Percentiles rank a stretch among this genome's conserved stretches.
Evolutionary conservation across 2,797 vertebrate genomes (phyloP).

Genomic region (Kryptolebias ocellatus): DNA sequence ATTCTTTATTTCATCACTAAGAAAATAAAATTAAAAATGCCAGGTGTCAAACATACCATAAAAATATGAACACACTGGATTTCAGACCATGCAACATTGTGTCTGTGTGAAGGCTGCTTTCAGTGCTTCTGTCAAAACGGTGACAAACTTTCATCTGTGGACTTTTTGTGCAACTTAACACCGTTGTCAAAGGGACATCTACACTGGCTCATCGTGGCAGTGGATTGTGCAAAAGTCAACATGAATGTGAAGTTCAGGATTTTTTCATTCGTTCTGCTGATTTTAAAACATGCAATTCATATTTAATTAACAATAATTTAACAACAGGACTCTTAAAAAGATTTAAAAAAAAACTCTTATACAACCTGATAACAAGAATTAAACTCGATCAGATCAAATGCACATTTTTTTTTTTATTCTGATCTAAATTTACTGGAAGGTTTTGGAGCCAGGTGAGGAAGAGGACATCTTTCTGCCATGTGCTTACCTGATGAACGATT

Average conservation of each 20-base stretch:
- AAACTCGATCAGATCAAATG: not conserved
- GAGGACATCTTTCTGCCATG: conserved; percentile 5
- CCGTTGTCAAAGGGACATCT: not conserved
- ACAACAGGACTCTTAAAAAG: no score
- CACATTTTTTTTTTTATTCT: not conserved
- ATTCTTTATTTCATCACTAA: conserved; percentile 25
- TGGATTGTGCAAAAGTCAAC: conserved; percentile 1
- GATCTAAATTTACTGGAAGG: conserved; percentile 11
- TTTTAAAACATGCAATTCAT: not conserved
- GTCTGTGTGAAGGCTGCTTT: conserved; percentile 31
- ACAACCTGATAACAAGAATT: no score
- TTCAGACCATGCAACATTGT: conserved; percentile 49
- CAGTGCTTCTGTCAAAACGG: not conserved
- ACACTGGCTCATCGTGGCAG: not conserved
- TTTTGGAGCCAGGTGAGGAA: not conserved
- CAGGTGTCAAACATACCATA: conserved; percentile 21
- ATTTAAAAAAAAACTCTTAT: no score
- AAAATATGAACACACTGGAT: conserved; percentile 23
- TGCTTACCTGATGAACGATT: conserved; percentile 98
- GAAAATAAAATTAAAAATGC: conserved; percentile 35
- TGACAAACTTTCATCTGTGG: not conserved
- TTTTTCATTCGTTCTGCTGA: not conserved
- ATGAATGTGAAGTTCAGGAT: not conserved
- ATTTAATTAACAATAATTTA: not conserved
- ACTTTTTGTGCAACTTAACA: no score